Conservation (phyloP, 2,797 vertebrate species). For the Spinus olivaceus region DNA sequence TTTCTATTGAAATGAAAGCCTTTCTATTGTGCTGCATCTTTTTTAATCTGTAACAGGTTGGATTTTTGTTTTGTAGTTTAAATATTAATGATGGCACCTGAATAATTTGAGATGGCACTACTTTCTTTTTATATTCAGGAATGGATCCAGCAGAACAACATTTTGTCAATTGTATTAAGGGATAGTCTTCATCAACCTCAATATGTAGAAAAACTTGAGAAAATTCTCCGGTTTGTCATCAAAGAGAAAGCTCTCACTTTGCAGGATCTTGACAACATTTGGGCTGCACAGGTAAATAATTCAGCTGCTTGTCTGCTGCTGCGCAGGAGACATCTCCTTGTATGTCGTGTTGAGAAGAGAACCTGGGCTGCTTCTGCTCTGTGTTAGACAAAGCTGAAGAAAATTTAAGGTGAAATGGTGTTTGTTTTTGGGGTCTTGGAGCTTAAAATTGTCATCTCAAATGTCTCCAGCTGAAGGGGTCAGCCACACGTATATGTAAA, state of each 20-base stretch:
- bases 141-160: conserved; percentile 99
- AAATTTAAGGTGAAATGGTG: background rate
- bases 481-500: rapidly evolving
- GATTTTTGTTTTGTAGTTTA: background rate
- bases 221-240: conserved; percentile 98
- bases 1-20: background rate
- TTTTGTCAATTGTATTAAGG: conserved; percentile 95
- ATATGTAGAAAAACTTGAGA: conserved; percentile 98
- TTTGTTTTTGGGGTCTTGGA: background rate
- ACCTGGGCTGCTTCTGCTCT: background rate
- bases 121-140: conserved; percentile 79
- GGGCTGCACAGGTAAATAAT: conserved; percentile 94
- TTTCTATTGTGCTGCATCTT: background rate
- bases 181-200: conserved; percentile 99
- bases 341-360: background rate
- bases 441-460: background rate
- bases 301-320: background rate
- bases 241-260: conserved; percentile 99
- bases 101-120: background rate
- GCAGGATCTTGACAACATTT: conserved; percentile 99
- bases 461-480: background rate
- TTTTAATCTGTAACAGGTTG: background rate
- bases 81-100: background rate
- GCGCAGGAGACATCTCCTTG: background rate
- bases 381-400: background rate